phyloP scores from a whole-genome alignment of 2,113 vertebrate species.

The Caranx ignobilis region DNA sequence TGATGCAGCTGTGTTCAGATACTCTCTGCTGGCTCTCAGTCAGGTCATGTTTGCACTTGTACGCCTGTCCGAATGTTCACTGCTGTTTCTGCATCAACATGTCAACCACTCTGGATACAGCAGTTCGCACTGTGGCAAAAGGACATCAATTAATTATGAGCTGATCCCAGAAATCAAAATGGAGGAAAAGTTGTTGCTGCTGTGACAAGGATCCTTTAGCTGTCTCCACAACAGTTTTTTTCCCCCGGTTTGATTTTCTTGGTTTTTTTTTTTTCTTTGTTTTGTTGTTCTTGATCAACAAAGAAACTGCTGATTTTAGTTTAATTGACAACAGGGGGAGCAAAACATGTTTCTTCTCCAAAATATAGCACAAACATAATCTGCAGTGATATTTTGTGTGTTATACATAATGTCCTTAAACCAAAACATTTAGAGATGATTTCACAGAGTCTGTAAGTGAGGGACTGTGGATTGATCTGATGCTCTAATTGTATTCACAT shows the following conservation, averaged over 20 bases:
- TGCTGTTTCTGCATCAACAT: too few species aligned
- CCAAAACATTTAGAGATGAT: not conserved
- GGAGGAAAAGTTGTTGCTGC: not conserved
- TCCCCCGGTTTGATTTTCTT: not conserved
- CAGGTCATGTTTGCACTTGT: too few species aligned
- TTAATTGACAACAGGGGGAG: not conserved
- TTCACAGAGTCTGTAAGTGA: not conserved
- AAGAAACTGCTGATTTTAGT: not conserved
- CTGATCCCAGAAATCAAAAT: not conserved
- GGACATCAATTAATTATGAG: not conserved
- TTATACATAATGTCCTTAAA: not conserved
- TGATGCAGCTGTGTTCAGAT: too few species aligned
- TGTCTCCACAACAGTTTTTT: not conserved
- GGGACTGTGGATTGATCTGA: not conserved
- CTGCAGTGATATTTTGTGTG: not conserved
- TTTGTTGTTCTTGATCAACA: not conserved
- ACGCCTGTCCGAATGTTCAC: too few species aligned
- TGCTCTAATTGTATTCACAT: not conserved
- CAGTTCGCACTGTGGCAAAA: not conserved
- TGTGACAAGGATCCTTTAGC: too few species aligned
- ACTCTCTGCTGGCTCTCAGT: too few species aligned
- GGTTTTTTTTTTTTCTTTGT: too few species aligned
- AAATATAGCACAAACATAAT: not conserved
- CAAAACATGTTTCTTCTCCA: not conserved
- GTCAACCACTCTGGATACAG: not conserved